These are phyloP conservation scores for Acanthis flammea DNA, from an alignment of 2,797 vertebrate genomes.

Conservation along the genomic window DNA sequence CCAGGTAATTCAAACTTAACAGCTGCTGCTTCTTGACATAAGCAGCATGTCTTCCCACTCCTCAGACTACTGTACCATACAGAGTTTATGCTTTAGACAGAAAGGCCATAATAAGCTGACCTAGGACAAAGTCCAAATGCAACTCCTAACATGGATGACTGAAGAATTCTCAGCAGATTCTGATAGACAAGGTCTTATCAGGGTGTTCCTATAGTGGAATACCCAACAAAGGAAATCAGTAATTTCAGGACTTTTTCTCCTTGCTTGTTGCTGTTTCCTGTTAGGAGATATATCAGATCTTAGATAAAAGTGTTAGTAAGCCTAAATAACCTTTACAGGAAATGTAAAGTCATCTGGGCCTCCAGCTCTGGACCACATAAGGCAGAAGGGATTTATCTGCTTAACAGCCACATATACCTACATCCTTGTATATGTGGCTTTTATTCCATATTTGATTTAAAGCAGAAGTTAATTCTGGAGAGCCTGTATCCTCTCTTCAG, in stretches of 20 bases:
- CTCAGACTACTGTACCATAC: background rate
- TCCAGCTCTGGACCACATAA: slow-evolving; percentile 31
- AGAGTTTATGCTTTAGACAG: background rate
- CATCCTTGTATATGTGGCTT: background rate
- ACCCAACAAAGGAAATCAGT: slow-evolving; percentile 36
- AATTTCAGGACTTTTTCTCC: background rate
- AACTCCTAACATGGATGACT: background rate
- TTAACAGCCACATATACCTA: background rate
- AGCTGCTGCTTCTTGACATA: background rate
- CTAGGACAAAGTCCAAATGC: background rate
- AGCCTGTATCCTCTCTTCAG: background rate
- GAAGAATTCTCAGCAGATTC: background rate
- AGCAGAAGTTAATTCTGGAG: background rate
- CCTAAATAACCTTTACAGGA: slow-evolving; percentile 41
- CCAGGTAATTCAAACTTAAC: background rate
- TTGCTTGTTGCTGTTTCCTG: slow-evolving; percentile 14
- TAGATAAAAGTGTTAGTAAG: slow-evolving; percentile 28
- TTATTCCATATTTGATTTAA: background rate
- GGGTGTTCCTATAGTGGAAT: background rate
- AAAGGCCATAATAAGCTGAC: background rate
- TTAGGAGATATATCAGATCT: background rate
- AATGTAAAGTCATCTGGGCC: slow-evolving; percentile 33
- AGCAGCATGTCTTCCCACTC: background rate
- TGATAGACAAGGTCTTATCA: background rate
- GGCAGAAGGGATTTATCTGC: background rate